Conservation (phyloP, 2,888 invertebrate genomes). For the Stomorhina lunata region DNA sequence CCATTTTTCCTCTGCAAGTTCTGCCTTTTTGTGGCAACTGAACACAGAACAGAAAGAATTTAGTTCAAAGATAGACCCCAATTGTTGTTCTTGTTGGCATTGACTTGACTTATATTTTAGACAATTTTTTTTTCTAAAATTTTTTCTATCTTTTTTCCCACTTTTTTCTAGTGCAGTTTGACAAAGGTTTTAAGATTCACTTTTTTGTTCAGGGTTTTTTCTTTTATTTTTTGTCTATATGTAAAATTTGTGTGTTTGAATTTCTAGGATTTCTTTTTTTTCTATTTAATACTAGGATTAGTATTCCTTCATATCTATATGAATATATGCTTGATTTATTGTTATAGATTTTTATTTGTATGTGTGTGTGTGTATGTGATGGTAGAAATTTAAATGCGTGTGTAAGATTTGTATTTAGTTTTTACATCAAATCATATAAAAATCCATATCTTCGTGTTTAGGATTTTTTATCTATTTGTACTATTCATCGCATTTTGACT, state of each 20-base stretch:
- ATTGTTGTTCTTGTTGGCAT: constrained; percentile 48
- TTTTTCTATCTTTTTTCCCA: neutral
- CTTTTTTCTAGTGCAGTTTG: constrained; percentile 16
- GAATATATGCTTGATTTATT: constrained; percentile 49
- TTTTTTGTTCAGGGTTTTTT: neutral
- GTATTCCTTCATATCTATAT: constrained; percentile 8
- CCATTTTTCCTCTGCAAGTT: neutral
- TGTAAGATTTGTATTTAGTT: neutral
- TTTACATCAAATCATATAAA: neutral
- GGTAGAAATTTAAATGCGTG: too few relatives aligned
- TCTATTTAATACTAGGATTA: too few relatives aligned
- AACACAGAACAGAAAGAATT: neutral
- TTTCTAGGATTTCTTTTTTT: constrained; percentile 7
- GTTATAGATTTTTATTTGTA: constrained; percentile 30
- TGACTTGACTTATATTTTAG: constrained; percentile 46
- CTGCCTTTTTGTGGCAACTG: neutral
- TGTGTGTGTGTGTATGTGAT: neutral
- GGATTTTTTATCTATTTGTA: neutral
- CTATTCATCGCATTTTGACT: too few relatives aligned
- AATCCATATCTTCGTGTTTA: neutral
- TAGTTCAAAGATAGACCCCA: constrained; percentile 39
- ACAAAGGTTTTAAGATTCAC: constrained; percentile 50
- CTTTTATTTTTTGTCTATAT: constrained; percentile 4
- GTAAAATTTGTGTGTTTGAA: neutral
- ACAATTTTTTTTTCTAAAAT: constrained; percentile 17